phyloP scores from a whole-genome alignment of 2,797 vertebrate genomes.

The Heliangelus exortis region DNA sequence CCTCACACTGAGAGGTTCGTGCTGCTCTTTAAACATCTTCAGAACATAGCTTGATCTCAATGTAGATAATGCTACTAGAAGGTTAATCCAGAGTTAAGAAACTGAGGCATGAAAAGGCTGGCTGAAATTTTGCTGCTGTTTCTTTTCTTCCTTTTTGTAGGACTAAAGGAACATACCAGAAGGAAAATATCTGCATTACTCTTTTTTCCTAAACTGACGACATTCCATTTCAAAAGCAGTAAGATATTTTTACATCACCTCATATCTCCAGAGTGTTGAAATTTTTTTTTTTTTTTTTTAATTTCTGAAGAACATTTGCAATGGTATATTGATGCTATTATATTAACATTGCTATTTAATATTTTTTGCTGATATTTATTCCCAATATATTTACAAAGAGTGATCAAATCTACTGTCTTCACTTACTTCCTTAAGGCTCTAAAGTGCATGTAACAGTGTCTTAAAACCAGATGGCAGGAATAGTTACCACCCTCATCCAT shows the following conservation, averaged over 20 bases:
- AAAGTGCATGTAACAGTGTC: not conserved
- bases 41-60: not conserved
- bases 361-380: not conserved
- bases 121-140: fast-evolving
- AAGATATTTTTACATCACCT: not conserved
- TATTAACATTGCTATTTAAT: not conserved
- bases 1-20: not conserved
- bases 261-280: not conserved
- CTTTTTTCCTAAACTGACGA: not conserved
- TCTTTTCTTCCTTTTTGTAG: not conserved
- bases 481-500: not conserved
- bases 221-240: not conserved
- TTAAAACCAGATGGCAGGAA: slow-evolving; percentile 5
- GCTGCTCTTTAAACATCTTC: not conserved
- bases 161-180: not conserved
- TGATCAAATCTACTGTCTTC: not conserved
- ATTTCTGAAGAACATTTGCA: not conserved
- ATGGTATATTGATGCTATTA: not conserved
- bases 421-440: not conserved
- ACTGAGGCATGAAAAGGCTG: not conserved
- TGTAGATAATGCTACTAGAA: slow-evolving; percentile 12
- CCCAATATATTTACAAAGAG: not conserved
- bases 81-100: not conserved
- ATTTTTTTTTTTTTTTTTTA: not conserved
- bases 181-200: not conserved